These are phyloP conservation scores for Cuculus canorus DNA, from an alignment of 2,797 vertebrate species.

Conservation along the genomic window DNA sequence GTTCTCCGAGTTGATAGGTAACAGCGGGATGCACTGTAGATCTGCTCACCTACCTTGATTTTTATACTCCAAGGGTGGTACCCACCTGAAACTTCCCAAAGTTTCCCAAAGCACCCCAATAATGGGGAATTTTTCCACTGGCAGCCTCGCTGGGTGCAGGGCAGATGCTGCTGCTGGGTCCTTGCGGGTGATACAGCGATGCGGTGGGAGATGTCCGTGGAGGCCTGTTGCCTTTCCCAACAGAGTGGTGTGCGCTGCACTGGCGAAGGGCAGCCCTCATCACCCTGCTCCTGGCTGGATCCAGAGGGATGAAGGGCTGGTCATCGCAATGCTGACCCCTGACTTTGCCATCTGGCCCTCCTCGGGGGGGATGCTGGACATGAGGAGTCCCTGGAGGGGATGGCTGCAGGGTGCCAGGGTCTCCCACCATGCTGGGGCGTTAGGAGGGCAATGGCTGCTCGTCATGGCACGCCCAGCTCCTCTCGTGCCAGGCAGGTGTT, in stretches of 20 bases:
- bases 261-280: background rate
- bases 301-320: accelerated
- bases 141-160: accelerated
- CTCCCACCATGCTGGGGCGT: accelerated
- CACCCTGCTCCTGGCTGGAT: background rate
- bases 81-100: background rate
- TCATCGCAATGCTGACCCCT: background rate
- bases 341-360: too few relatives aligned
- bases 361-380: background rate
- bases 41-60: background rate
- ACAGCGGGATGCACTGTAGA: accelerated
- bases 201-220: accelerated
- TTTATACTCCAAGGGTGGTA: background rate
- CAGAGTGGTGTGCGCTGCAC: accelerated
- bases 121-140: accelerated
- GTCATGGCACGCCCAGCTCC: background rate
- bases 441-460: background rate
- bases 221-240: background rate
- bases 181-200: accelerated
- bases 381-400: background rate
- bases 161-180: background rate
- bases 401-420: background rate
- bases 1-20: background rate
- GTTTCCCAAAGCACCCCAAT: background rate
- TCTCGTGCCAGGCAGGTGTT: background rate